Evolutionary conservation across 37 sponge, comb jelly and placozoan species (phyloP).

Genomic region (Spongilla lacustris): DNA sequence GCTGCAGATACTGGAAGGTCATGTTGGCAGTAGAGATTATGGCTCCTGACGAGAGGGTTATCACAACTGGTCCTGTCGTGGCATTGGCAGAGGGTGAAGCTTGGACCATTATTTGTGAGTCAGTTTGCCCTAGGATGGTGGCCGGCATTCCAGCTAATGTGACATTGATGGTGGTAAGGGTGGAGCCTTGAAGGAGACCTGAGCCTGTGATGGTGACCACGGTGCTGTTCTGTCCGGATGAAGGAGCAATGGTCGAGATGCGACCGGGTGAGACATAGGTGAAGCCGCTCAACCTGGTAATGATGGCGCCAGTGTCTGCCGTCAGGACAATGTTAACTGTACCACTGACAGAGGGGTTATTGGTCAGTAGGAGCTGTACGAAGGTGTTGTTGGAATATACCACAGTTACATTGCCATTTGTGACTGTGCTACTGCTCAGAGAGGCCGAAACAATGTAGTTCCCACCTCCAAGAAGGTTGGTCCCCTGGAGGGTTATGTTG

Average conservation of each 20-base stretch:
- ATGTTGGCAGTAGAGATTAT: background rate
- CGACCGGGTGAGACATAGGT: slow-evolving; percentile 44
- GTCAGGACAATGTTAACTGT: slow-evolving; percentile 10
- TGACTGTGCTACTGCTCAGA: background rate
- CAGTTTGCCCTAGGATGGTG: background rate
- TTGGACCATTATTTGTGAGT: slow-evolving; percentile 28
- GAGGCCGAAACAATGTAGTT: slow-evolving; percentile 21
- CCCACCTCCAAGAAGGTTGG: slow-evolving; percentile 70
- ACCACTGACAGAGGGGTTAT: too few relatives aligned
- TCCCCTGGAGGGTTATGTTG: slow-evolving; percentile 42
- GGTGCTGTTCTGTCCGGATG: slow-evolving; percentile 63
- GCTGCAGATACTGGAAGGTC: slow-evolving; percentile 40
- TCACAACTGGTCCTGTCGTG: background rate
- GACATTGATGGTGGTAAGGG: background rate
- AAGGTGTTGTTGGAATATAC: too few relatives aligned
- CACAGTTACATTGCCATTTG: too few relatives aligned
- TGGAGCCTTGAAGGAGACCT: slow-evolving; percentile 54
- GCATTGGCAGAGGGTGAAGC: background rate
- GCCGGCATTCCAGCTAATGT: slow-evolving; percentile 32
- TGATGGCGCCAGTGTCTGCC: slow-evolving; percentile 58
- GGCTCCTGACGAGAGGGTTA: slow-evolving; percentile 51
- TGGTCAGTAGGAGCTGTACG: too few relatives aligned
- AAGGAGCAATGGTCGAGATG: slow-evolving; percentile 39
- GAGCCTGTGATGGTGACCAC: slow-evolving; percentile 59
- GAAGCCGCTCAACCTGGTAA: slow-evolving; percentile 22